Base-by-base conservation (phyloP, 2,113 vertebrate species). In the Tetraodon nigroviridis region DNA sequence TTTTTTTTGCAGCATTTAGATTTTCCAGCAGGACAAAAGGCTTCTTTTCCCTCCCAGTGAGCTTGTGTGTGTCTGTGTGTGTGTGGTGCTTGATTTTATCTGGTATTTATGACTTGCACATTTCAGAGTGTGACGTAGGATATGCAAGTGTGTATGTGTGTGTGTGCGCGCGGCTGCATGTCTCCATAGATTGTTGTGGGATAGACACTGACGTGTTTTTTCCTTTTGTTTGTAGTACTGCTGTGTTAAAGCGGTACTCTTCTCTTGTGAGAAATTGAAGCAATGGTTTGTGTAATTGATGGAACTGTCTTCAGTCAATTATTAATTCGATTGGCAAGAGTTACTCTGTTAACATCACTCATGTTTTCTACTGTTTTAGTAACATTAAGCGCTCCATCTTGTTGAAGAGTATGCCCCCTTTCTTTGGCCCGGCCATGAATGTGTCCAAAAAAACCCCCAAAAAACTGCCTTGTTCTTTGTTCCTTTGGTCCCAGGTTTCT, bases 401-500 rank as follows among this genome's bases (percentile, higher is more conserved):
- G 21, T 45, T 60, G 46, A 47, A 41, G 60, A 69, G 67, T 45
- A 37, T 17, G 1, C 63, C 59, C 56, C 37, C 61, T 44, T 37
- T 58, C 55, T 19, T 15, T 20, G 52, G 29, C 58, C 46, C 75
- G 75, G 82, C 79, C 61, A 71, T 4, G 45, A 69, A 53, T 83
- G 59, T 86, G 75, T 82, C 73, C 68, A 82, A 75, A 82, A 77
- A 27, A 27, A 24, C 22, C 2, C 2, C 5, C 29, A 37, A 37
- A 37, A 67, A 65, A 75, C 71, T 85, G 76, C 81, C 76, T 69
- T 89, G 71, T 89, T 82, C 76, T 90, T 63, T 88, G 79, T 87
- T 94, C 92, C 93, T 93, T 90, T 94, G 95, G 96, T 94, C 94
- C 91, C 95, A 99, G 97, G 97, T 98, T 98, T 98, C 94, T 99